phyloP scores from a whole-genome alignment of 2,113 vertebrate genomes.

The Cathartes aura region DNA sequence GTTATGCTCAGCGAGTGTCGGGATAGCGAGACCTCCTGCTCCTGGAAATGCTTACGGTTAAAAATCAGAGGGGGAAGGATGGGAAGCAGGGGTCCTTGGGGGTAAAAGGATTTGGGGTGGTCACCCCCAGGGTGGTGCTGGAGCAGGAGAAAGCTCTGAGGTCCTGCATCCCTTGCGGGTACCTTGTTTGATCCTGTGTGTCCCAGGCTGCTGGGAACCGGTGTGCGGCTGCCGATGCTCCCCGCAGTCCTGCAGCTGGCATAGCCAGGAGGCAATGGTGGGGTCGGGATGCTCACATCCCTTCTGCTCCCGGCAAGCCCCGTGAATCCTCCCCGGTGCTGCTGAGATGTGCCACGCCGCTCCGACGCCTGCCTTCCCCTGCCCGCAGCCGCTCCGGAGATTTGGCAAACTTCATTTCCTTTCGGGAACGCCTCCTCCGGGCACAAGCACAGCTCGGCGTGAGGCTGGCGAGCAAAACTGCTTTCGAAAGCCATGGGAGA shows the following conservation, averaged over 20 bases:
- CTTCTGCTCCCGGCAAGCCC: neutral
- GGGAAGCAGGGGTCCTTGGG: neutral
- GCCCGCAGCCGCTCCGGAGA: neutral
- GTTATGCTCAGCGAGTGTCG: neutral
- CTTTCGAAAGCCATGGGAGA: neutral
- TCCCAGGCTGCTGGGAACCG: neutral
- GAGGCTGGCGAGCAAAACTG: neutral
- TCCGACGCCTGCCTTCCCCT: neutral
- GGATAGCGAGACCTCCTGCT: neutral
- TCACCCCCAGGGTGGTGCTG: neutral
- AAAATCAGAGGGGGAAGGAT: neutral
- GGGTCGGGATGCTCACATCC: neutral
- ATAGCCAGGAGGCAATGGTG: neutral
- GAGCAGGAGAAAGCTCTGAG: neutral
- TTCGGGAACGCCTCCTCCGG: neutral
- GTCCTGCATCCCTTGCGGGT: neutral
- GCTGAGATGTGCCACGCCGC: neutral
- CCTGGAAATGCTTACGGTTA: neutral
- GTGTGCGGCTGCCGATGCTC: rapidly evolving
- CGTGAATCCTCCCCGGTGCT: neutral
- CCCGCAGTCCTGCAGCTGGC: neutral
- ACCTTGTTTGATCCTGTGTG: rapidly evolving
- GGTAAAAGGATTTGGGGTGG: neutral
- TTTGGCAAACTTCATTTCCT: slow-evolving; percentile 6
- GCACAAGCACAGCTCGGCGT: neutral